Base-by-base conservation (phyloP, 2,113 vertebrate species). In the Zapornia atra region DNA sequence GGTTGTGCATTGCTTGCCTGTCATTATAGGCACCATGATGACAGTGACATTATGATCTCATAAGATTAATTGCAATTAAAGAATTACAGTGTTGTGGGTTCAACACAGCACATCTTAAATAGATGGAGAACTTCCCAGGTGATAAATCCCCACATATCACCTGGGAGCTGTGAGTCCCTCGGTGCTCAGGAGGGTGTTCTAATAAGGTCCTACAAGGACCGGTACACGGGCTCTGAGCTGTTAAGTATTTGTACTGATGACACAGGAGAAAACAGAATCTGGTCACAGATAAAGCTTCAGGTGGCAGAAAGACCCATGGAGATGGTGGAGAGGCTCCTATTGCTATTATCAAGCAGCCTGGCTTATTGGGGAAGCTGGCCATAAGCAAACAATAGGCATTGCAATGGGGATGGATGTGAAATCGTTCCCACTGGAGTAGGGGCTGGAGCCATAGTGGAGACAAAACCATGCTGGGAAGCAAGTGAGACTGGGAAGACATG, bases 401-500 rank as follows among this genome's bases (percentile, higher is more conserved):
- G 28, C 16, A 11, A 15, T 4, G 16, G 46, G 33, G 56, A 12
- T 16, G 73, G 64, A 7, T 16, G 34, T 48, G 51, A 60, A 54
- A 22, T 36, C 4, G 3, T 26, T 84, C 33, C 84, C 2, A 0
- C 3, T 5, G 33, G 33, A 80, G 42, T 14, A 28, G 14, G 46
- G 29, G 36, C 44, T 61, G 60, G 5, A 28, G 19, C 69, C 28
- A 10, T 5, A 15, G 22, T 2, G 44, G 28, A 28, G 24, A 22
- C 48, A 44, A 0, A 2, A 9, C 70, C 2, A 4, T 17, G 29
- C 12, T 42, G 88, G 61, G 75, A 25, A 71, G 38, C 22, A 50
- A 46, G 36, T 0, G 0, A 25, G 63, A 18, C 29, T 5, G 3
- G 48, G 68, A 68, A 68, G 14, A 10, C 1, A 3, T 3, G 38